A percentile compares a stretch with the other conserved stretches of the same genome.
Evolutionary conservation across 2,797 vertebrate species (phyloP).

Genomic region (Alosa sapidissima): DNA sequence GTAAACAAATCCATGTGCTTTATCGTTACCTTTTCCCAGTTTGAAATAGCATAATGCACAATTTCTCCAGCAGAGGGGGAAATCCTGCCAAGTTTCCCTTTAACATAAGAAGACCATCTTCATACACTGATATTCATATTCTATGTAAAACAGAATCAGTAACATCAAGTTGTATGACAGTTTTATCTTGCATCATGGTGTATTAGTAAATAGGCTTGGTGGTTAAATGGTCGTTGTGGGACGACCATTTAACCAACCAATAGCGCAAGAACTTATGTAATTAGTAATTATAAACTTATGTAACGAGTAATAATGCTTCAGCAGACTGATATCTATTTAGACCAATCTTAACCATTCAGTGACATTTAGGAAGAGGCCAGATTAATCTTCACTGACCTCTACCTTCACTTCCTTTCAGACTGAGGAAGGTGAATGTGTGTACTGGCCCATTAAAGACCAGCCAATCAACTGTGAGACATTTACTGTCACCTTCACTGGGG

Average conservation of each 20-base stretch:
- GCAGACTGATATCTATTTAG: not conserved
- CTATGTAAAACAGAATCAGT: not conserved
- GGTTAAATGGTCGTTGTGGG: too few relatives aligned
- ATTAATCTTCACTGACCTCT: not conserved
- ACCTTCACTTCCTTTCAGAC: slow-evolving; percentile 51
- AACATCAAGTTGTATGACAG: not conserved
- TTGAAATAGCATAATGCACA: too few relatives aligned
- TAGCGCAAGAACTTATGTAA: too few relatives aligned
- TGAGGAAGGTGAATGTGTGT: slow-evolving; percentile 80
- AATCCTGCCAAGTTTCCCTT: too few relatives aligned
- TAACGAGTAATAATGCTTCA: not conserved
- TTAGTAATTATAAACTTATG: too few relatives aligned
- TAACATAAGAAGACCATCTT: not conserved
- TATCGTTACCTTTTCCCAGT: too few relatives aligned
- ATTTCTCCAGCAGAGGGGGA: too few relatives aligned
- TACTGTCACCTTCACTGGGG: slow-evolving; percentile 83
- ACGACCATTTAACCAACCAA: too few relatives aligned
- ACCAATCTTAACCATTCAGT: not conserved
- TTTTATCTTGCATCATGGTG: not conserved
- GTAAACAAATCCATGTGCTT: too few relatives aligned
- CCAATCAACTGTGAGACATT: slow-evolving; percentile 91
- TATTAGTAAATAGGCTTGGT: too few relatives aligned
- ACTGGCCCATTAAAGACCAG: slow-evolving; percentile 89
- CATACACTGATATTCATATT: not conserved
- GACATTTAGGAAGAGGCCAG: not conserved